Evolutionary conservation across 2,797 vertebrate genomes (phyloP), one percentile per base, ranked within the genome.

Genomic region (Cirrhinus mrigala): DNA sequence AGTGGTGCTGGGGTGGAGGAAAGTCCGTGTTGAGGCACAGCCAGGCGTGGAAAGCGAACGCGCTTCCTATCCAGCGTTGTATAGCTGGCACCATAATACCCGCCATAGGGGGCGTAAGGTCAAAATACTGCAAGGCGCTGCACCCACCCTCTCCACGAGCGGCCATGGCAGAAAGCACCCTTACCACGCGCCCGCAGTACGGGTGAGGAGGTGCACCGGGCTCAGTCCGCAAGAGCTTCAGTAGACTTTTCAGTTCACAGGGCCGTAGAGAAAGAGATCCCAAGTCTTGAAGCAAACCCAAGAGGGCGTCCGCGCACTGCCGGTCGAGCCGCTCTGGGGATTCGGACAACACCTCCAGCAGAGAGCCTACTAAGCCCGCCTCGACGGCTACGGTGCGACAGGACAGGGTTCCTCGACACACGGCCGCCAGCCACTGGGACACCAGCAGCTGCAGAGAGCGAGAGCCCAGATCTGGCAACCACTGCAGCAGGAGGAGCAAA

Each of bases 41-140:
- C 98, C 98, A 99, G 71, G 98, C 97, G 0, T 99, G 98, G 91
- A 99, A 99, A 82, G 98, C 96, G 8, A 99, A 98, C 64, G 96
- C 94, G 0, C 94, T 91, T 0, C 98, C 98, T 0, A 97, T 96
- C 98, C 98, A 99, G 58, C 97, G 97, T 68, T 98, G 97, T 82
- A 99, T 87, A 1, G 97, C 88, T 0, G 98, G 98, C 75, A 99
- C 97, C 97, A 98, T 99, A 81, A 99, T 97, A 37, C 98, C 98
- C 0, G 98, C 97, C 98, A 99, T 99, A 18, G 97, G 95, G 0
- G 97, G 98, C 0, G 94, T 96, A 83, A 99, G 95, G 88, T 99
- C 98, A 15, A 99, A 99, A 93, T 98, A 97, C 92, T 96, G 96
- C 85, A 99, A 90, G 0, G 98, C 97, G 1, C 96, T 95, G 15